A percentile compares a stretch with the other conserved stretches of the same genome.
Conservation (phyloP, 2,888 invertebrate genomes). For the Ennomos erosarius region DNA sequence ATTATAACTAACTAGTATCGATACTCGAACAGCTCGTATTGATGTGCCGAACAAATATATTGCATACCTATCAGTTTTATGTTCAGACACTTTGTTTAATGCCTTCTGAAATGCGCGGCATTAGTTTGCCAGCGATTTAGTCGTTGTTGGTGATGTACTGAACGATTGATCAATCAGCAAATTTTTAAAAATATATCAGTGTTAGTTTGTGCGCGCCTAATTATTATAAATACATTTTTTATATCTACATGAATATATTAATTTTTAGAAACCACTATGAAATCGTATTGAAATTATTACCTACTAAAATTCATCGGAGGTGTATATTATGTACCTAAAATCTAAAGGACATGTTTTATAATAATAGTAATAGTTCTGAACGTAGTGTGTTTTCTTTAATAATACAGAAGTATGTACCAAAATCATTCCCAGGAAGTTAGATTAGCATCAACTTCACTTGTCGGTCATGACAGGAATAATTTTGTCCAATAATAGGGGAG, state of each 20-base stretch:
- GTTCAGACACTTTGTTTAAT: slow-evolving; percentile 77
- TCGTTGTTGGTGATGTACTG: slow-evolving; percentile 33
- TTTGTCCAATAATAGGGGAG: slow-evolving; percentile 72
- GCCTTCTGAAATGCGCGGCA: slow-evolving; percentile 70
- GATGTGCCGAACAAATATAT: slow-evolving; percentile 72
- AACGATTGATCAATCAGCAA: slow-evolving; percentile 9
- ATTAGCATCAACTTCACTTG: slow-evolving; percentile 71
- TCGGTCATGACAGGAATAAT: slow-evolving; percentile 68
- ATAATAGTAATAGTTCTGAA: neutral
- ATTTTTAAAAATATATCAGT: no score
- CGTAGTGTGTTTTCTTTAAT: neutral
- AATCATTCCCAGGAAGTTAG: slow-evolving; percentile 52
- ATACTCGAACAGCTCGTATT: slow-evolving; percentile 70
- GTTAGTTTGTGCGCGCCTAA: no score
- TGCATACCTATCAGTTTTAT: slow-evolving; percentile 82
- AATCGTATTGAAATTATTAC: no score
- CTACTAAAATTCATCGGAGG: no score
- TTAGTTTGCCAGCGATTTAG: slow-evolving; percentile 44
- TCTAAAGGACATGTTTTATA: no score
- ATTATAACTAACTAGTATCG: slow-evolving; percentile 38
- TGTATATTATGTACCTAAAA: no score
- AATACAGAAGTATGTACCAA: slow-evolving; percentile 8
- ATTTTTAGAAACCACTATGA: no score
- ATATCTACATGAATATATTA: no score
- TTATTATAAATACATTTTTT: no score